Base-by-base conservation (phyloP, 2,113 vertebrate genomes). In the Microtus montanus region DNA sequence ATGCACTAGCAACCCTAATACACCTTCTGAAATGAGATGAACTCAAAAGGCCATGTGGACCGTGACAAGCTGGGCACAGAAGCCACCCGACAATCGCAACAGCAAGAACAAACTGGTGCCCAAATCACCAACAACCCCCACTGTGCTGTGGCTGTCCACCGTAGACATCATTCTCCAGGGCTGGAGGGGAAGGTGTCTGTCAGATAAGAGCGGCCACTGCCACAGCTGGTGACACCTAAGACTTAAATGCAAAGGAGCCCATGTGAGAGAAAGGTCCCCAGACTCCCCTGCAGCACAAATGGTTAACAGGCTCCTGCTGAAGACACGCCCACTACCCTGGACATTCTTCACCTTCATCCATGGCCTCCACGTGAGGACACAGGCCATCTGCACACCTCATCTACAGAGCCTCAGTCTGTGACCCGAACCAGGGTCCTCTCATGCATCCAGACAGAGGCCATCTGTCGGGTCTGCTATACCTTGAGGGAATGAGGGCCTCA, bases 371-470 rank as follows among this genome's bases (percentile, higher is more conserved):
- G 96, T 91, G 87, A 35, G 91, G 14, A 90, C 4, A 0, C 44
- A 89, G 96, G 90, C 87, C 84, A 91, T 84, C 95, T 24, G 93
- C 94, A 90, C 96, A 49, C 83, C 5, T 66, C 71, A 96, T 61
- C 88, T 83, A 28, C 96, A 73, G 0, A 92, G 95, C 96, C 96
- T 97, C 91, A 74, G 92, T 95, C 97, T 92, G 91, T 61, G 95
- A 38, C 54, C 61, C 88, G 49, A 41, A 94, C 97, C 97, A 95
- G 88, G 93, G 64, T 78, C 74, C 71, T 58, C 74, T 9, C 10
- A 2, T 87, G 95, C 26, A 73, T 41, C 5, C 1, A 24, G 75
- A 98, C 97, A 97, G 95, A 98, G 96, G 90, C 92, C 5, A 85
- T 33, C 97, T 96, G 94, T 97, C 96, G 7, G 61, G 94, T 90